Evolutionary conservation across 2,113 vertebrate genomes (phyloP), one percentile per base, ranked within the genome.

Genomic region (Hymenochirus boettgeri): DNA sequence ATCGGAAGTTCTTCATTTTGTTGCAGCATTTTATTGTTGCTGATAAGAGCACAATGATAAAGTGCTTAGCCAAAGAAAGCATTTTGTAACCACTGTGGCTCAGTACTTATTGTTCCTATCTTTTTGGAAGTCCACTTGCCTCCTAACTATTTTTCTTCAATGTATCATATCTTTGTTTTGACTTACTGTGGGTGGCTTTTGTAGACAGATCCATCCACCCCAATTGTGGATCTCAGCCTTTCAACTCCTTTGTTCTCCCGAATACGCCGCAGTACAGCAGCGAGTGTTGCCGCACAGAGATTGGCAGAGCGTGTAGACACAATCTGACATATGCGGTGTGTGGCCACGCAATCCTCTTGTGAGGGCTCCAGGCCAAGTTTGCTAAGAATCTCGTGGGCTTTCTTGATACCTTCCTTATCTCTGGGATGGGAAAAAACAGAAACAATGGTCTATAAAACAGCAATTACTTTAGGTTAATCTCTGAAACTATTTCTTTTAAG

Each of bases 121-220:
- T n/a, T n/a, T n/a, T n/a, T n/a, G n/a, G n/a, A n/a, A n/a, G n/a
- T n/a, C n/a, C n/a, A n/a, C n/a, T n/a, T n/a, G n/a, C n/a, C n/a
- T n/a, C n/a, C n/a, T n/a, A n/a, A n/a, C n/a, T n/a, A n/a, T n/a
- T n/a, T n/a, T n/a, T n/a, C n/a, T n/a, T n/a, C n/a, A n/a, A 10
- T 10, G 29, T 10, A 31, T 31, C 5, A 31, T 31, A 31, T 18
- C 15, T 5, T 17, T 42, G 39, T 0, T 0, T 0, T 0, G 2
- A 88, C 96, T 92, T 80, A 99, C 96, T 92, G 90, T 0, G 92
- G 90, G 57, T 98, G 96, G 56, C 91, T 96, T 76, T 99, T 98
- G 85, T 98, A 98, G 57, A 98, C 93, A 0, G 96, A 92, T 17
- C 96, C 96, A 0, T 98, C 96, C 0, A 92, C 96, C 0, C 90